A percentile compares a stretch with the other conserved stretches of the same genome.
Evolutionary conservation across 1,140 invertebrate genomes (phyloP).

Genomic region (Apocrypta bakeri): DNA sequence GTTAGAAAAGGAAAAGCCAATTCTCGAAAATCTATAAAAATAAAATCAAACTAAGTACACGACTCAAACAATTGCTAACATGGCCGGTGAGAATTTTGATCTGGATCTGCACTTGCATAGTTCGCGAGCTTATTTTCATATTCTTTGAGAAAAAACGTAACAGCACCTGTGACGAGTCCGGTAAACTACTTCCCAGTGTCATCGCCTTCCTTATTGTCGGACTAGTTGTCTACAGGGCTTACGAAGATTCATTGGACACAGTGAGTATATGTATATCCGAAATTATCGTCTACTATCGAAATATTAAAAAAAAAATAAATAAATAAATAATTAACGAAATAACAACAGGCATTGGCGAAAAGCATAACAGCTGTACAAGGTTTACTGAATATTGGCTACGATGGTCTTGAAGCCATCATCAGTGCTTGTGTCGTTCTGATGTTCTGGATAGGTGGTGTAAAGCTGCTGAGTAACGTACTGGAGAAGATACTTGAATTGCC

Average conservation of each 20-base stretch:
- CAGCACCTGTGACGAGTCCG: background rate
- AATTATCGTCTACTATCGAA: background rate
- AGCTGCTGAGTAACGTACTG: background rate
- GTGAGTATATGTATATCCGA: background rate
- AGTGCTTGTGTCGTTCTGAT: conserved; percentile 63
- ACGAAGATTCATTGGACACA: background rate
- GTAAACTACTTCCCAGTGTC: background rate
- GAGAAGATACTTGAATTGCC: background rate
- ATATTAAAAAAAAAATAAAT: no score
- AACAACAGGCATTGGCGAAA: background rate
- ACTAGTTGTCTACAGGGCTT: conserved; percentile 1
- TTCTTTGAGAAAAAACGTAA: background rate
- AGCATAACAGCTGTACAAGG: background rate
- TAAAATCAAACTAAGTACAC: background rate
- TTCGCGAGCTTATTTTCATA: background rate
- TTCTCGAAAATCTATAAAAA: no score
- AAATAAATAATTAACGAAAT: no score
- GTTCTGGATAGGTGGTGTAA: conserved; percentile 58
- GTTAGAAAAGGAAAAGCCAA: background rate
- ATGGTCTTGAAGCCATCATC: conserved; percentile 66
- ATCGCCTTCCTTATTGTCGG: background rate
- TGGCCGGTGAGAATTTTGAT: background rate
- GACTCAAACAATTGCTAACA: background rate
- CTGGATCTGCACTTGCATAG: background rate
- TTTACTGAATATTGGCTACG: conserved; percentile 55